Evolutionary conservation across 2,888 invertebrate genomes (phyloP), one percentile per base, ranked within the genome.

Genomic region (Oscheius sp.): DNA sequence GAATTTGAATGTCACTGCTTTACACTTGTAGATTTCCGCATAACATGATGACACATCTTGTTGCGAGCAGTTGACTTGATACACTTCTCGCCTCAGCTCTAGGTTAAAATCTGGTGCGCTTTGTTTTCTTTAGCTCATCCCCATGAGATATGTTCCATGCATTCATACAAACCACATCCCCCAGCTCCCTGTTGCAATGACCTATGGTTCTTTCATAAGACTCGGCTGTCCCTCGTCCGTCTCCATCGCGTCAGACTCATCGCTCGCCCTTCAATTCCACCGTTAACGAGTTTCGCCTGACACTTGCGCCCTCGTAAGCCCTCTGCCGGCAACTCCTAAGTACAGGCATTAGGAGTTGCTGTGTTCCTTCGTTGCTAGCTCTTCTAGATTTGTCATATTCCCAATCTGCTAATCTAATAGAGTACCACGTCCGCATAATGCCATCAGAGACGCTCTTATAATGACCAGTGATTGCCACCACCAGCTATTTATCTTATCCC

Each of bases 221-320:
- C 52, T 34, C 55, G 17, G 55, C 55, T 45, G 45, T 29, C 61
- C 42, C 45, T 61, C 42, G 61, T 61, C 61, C 61, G 61, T 61
- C 61, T 61, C 61, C 61, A 12, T 61, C 61, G 61, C 61, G 61
- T 61, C 61, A 61, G 61, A 61, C 61, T 45, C 61, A 61, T 61
- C 61, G 61, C 45, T 61, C 45, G 61, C 45, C 61, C 42, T 61
- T 61, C 61, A 61, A 61, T 61, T 61, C 61, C 61, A 61, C 61
- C 61, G 61, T 61, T 61, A 61, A 61, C 61, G 61, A 61, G 61
- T 61, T 61, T 61, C 61, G 45, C 45, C 61, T 61, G 61, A 61
- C 61, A 61, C 61, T 61, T 42, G 61, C 61, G 39, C 61, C 20
- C 61, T 61, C 61, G 61, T 61, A 61, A 61, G 61, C 61, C 61